Conservation (phyloP, 2,113 vertebrate genomes). For the Nestor notabilis region DNA sequence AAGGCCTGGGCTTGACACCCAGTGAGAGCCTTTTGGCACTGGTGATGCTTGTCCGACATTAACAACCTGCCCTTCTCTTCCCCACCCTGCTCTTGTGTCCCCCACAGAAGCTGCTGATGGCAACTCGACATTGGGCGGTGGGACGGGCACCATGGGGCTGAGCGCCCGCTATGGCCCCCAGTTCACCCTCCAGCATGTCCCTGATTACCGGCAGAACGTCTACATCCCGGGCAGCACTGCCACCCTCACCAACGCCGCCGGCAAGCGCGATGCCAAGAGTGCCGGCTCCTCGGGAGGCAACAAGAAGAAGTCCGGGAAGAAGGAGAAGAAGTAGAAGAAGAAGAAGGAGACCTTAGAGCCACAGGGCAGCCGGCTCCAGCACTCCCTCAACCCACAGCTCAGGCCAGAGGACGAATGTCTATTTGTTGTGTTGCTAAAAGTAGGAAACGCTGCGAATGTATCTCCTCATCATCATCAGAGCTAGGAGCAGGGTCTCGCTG, state of each 20-base stretch:
- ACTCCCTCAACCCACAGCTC: conserved; percentile 60
- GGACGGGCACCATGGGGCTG: conserved; percentile 93
- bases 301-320: conserved; percentile 98
- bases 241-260: conserved; percentile 87
- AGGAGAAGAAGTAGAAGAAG: conserved; percentile 92
- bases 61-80: neutral
- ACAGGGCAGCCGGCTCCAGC: conserved; percentile 72
- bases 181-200: conserved; percentile 97
- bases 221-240: conserved; percentile 97
- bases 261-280: conserved; percentile 81
- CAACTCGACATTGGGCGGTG: conserved; percentile 84
- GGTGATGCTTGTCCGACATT: neutral
- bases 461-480: conserved; percentile 49
- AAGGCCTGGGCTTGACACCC: neutral
- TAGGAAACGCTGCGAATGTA: conserved; percentile 61
- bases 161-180: conserved; percentile 95
- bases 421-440: conserved; percentile 9
- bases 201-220: conserved; percentile 96
- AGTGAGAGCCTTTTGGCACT: accelerated
- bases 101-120: conserved; percentile 89
- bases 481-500: conserved; percentile 53
- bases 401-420: conserved; percentile 72
- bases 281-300: conserved; percentile 80
- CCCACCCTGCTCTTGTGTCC: neutral
- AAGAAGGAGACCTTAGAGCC: conserved; percentile 58